Percentiles rank a stretch among this genome's conserved stretches.
Conservation (phyloP, 2,797 vertebrate species). For the Oophaga sylvatica region DNA sequence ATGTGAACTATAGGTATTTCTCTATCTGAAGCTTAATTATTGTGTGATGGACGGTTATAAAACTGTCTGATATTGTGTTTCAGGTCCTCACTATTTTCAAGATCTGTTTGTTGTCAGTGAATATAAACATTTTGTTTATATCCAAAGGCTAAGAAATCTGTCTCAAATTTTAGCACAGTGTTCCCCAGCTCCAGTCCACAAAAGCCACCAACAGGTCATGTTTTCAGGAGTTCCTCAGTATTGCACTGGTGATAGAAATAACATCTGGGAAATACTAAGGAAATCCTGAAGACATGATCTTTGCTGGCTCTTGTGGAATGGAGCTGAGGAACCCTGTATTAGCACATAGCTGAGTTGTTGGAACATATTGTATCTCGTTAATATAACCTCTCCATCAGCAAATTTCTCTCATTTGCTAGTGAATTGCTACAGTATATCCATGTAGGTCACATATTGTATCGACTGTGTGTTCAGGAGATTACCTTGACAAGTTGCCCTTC, state of each 20-base stretch:
- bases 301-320: too few relatives aligned
- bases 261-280: too few relatives aligned
- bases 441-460: background rate
- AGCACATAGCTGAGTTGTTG: background rate
- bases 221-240: too few relatives aligned
- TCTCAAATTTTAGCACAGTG: background rate
- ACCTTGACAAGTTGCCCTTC: background rate
- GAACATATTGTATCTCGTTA: background rate
- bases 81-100: background rate
- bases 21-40: background rate
- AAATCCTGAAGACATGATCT: too few relatives aligned
- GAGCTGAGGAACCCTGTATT: too few relatives aligned
- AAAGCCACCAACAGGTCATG: too few relatives aligned
- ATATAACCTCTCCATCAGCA: background rate
- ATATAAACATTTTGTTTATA: background rate
- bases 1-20: background rate
- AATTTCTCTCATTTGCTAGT: background rate
- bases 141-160: background rate
- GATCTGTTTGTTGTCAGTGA: background rate
- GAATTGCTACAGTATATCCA: background rate
- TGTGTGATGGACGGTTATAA: background rate
- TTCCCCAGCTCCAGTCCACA: too few relatives aligned
- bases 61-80: background rate
- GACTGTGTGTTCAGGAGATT: background rate
- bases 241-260: too few relatives aligned